These are phyloP conservation scores for Apis laboriosa DNA, from an alignment of 1,140 invertebrate genomes.

Conservation along the genomic window DNA sequence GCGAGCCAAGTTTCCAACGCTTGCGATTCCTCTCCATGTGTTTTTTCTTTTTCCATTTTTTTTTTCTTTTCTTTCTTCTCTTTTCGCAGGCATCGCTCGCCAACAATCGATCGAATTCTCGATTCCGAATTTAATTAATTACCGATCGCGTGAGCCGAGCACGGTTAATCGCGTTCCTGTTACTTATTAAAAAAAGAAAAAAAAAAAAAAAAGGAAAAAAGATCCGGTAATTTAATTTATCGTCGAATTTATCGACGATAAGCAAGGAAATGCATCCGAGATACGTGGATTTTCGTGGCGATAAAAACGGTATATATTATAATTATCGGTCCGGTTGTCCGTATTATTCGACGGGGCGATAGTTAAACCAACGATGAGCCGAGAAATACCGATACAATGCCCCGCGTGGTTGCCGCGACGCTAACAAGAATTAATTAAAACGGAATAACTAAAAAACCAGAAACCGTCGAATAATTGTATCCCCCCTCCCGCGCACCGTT, in stretches of 20 bases:
- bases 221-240: background rate
- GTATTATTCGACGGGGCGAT: background rate
- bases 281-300: no score
- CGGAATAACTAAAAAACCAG: conserved; percentile 38
- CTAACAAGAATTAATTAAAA: conserved; percentile 49
- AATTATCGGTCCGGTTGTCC: background rate
- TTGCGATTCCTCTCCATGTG: no score
- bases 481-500: background rate
- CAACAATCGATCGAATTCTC: background rate
- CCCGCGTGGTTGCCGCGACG: background rate
- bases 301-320: background rate
- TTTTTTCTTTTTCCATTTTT: no score
- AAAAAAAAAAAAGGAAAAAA: no score
- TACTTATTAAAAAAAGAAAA: no score
- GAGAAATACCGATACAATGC: background rate
- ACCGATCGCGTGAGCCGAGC: background rate
- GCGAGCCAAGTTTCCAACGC: no score
- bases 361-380: background rate
- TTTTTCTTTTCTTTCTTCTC: no score
- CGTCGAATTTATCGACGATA: background rate
- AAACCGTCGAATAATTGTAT: conserved; percentile 30
- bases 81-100: background rate
- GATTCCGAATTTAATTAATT: background rate
- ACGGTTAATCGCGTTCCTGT: background rate
- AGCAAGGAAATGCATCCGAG: background rate